Percentiles rank a stretch among this genome's conserved stretches.
Evolutionary conservation across 92 coral and sea anemone genomes (phyloP).

Genomic region (Phenganax stokvisi): DNA sequence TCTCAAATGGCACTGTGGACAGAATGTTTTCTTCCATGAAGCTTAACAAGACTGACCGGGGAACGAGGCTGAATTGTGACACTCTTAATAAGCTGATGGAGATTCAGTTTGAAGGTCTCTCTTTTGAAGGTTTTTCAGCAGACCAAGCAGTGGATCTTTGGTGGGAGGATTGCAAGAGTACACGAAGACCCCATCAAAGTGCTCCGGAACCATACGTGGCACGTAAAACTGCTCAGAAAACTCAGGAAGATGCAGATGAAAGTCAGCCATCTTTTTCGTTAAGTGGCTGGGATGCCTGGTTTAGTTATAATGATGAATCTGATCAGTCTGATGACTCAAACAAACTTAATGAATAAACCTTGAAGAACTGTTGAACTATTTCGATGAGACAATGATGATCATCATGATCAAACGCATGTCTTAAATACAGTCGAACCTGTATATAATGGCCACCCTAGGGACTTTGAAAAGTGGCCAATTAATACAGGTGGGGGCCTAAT

Average conservation of each 20-base stretch:
- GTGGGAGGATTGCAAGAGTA: slow-evolving; percentile 30
- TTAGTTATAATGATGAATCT: neutral
- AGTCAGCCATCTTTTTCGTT: neutral
- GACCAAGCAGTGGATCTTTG: slow-evolving; percentile 19
- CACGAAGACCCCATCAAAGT: slow-evolving; percentile 21
- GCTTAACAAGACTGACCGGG: slow-evolving; percentile 22
- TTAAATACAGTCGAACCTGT: too few species aligned
- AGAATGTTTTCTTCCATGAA: slow-evolving; percentile 28
- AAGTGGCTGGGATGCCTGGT: slow-evolving; percentile 9
- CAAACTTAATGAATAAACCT: too few species aligned
- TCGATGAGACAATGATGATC: too few species aligned
- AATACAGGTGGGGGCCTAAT: too few species aligned
- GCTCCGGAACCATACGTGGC: neutral
- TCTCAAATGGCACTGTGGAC: slow-evolving; percentile 24
- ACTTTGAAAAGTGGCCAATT: too few species aligned
- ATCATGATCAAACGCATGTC: too few species aligned
- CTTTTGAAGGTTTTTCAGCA: slow-evolving; percentile 20
- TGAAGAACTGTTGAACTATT: too few species aligned
- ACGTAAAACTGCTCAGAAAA: neutral
- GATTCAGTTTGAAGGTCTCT: slow-evolving; percentile 8
- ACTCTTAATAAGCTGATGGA: slow-evolving; percentile 4
- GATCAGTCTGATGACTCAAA: neutral
- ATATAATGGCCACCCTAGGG: too few species aligned
- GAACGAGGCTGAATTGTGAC: slow-evolving; percentile 21
- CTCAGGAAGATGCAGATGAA: neutral